Conservation (phyloP, 2,888 invertebrate genomes). For the Lingula anatina region DNA sequence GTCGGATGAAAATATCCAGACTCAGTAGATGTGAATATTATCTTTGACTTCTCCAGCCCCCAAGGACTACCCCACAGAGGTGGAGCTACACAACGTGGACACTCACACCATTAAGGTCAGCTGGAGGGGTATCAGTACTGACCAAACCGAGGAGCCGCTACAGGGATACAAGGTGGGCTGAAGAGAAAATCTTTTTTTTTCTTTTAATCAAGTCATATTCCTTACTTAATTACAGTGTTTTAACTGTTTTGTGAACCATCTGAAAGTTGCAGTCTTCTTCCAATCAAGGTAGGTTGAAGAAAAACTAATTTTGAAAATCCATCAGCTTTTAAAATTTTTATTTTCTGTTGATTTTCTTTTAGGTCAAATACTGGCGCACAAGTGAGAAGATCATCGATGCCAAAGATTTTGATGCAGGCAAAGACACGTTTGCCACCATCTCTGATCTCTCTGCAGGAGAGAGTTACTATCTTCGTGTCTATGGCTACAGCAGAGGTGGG, state of each 20-base stretch:
- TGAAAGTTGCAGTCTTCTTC: too few species aligned
- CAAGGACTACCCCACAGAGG: slow-evolving; percentile 89
- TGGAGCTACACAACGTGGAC: slow-evolving; percentile 76
- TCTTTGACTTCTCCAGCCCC: slow-evolving; percentile 71
- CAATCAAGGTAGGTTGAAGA: too few species aligned
- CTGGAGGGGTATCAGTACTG: slow-evolving; percentile 85
- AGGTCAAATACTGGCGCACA: slow-evolving; percentile 89
- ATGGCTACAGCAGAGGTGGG: slow-evolving; percentile 90
- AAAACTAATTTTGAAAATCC: too few species aligned
- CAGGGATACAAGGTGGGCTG: slow-evolving; percentile 78
- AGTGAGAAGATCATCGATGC: slow-evolving; percentile 93
- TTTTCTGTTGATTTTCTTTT: too few species aligned
- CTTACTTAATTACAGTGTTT: too few species aligned
- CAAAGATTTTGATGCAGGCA: slow-evolving; percentile 67
- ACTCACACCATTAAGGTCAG: slow-evolving; percentile 81
- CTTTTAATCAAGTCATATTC: too few species aligned
- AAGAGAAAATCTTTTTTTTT: neutral
- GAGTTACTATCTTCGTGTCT: slow-evolving; percentile 81
- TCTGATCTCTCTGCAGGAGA: slow-evolving; percentile 71
- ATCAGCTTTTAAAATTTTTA: too few species aligned
- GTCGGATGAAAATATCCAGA: too few species aligned
- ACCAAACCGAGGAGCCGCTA: slow-evolving; percentile 86
- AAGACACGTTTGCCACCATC: slow-evolving; percentile 72
- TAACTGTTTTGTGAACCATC: too few species aligned
- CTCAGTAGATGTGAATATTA: too few species aligned